Base-by-base conservation (phyloP, 2,113 vertebrate species). In the Gopherus evgoodei region DNA sequence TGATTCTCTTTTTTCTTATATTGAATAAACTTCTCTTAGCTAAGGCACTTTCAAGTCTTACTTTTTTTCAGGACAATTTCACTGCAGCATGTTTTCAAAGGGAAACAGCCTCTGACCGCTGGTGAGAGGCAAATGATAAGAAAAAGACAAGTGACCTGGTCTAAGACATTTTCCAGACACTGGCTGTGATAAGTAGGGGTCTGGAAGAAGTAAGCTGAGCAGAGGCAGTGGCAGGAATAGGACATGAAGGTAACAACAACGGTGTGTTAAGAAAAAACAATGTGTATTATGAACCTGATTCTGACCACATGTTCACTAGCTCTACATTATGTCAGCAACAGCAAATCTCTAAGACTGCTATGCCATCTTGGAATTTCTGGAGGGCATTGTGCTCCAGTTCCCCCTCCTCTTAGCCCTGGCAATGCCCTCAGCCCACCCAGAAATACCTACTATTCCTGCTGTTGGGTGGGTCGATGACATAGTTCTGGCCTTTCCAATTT, bases 401-500 rank as follows among this genome's bases (percentile, higher is more conserved):
- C 47, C 31, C 25, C 49, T 13, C 27, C 78, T 50, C 29, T 8
- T 50, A 31, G 78, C 29, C 8, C 78, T 35, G 31, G 29, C 49
- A 52, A 52, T 35, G 29, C 12, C 44, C 25, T 78, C 75, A 78
- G 25, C 3, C 24, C 27, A n/a, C 19, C 42, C 3, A 59, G 22
- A 62, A 87, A 65, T 35, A 31, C 62, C 16, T 69, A 6, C 16
- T 69, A 17, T 19, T 17, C 4, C 31, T 69, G 35, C 17, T 17
- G 16, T 8, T n/a, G 16, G 62, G 17, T 6, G 56, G 6, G 59
- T n/a, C 35, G 21, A 2, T 78, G 9, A 1, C 4, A 5, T 47
- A n/a, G 4, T 56, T 2, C 53, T 59, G 52, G 31, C 35, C 35
- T n/a, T 69, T 69, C 62, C 31, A 19, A 31, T 69, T 69, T 65